phyloP scores from a whole-genome alignment of 2,888 invertebrate species.

The Cenopis cana region DNA sequence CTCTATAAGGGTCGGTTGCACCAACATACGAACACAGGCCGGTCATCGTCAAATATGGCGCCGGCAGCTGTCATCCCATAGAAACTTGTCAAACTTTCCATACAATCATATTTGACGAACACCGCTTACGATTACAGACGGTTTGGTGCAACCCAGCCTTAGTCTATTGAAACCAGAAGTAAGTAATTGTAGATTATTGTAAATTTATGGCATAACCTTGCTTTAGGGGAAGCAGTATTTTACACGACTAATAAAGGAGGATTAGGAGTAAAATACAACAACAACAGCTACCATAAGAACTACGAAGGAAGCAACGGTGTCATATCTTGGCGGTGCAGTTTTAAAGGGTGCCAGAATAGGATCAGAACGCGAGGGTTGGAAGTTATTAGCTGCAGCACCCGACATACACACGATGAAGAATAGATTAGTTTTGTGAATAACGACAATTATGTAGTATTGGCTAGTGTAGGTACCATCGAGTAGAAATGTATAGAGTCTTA shows the following conservation, averaged over 20 bases:
- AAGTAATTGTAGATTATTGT: too few relatives aligned
- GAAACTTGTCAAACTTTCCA: too few relatives aligned
- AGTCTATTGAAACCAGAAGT: too few relatives aligned
- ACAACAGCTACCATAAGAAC: conserved; percentile 29
- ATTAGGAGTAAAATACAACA: conserved; percentile 34
- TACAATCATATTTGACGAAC: too few relatives aligned
- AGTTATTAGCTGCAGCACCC: conserved; percentile 44
- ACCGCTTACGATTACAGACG: too few relatives aligned
- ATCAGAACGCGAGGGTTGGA: conserved; percentile 49
- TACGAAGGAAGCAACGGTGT: conserved; percentile 44
- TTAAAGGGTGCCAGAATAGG: conserved; percentile 48
- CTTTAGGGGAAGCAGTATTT: conserved; percentile 41
- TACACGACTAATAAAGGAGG: conserved; percentile 31
- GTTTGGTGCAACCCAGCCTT: too few relatives aligned
- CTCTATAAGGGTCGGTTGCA: too few relatives aligned
- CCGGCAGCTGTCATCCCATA: too few relatives aligned
- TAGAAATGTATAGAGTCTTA: neutral
- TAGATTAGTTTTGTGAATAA: neutral
- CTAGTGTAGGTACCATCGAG: too few relatives aligned
- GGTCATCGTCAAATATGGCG: too few relatives aligned
- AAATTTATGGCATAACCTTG: neutral
- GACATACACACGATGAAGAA: conserved; percentile 42
- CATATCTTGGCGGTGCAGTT: conserved; percentile 49
- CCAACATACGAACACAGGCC: too few relatives aligned
- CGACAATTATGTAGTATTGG: neutral